phyloP scores from a whole-genome alignment of 2,888 invertebrate genomes.

The Pollenia angustigena region DNA sequence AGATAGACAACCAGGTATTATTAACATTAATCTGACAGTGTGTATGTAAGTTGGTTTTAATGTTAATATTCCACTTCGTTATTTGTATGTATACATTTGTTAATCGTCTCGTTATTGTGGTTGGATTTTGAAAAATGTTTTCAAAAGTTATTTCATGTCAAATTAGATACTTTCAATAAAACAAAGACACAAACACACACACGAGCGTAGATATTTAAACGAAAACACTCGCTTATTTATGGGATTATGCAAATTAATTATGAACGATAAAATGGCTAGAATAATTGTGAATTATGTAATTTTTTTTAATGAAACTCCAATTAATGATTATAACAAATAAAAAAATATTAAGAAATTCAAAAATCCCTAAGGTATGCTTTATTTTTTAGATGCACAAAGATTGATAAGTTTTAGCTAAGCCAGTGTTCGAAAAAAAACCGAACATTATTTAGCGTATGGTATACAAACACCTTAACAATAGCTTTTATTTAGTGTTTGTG shows the following conservation, averaged over 20 bases:
- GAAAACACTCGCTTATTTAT: not conserved
- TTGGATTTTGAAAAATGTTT: not conserved
- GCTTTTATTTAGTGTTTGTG: no score
- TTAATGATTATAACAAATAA: not conserved
- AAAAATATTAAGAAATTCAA: not conserved
- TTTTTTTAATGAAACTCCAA: not conserved
- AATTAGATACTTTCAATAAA: not conserved
- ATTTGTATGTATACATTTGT: not conserved
- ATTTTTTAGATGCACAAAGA: not conserved
- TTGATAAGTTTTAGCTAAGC: no score
- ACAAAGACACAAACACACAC: no score
- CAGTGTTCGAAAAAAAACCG: no score
- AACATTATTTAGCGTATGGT: no score
- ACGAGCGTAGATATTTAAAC: no score
- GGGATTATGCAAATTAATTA: not conserved
- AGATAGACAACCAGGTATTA: constrained; percentile 40
- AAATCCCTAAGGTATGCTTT: constrained; percentile 4
- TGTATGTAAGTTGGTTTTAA: no score
- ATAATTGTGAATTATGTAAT: not conserved
- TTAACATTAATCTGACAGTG: constrained; percentile 41
- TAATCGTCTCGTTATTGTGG: not conserved
- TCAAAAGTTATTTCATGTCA: constrained; percentile 3
- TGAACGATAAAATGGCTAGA: not conserved
- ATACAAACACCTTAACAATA: no score
- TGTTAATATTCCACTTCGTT: no score